Evolutionary conservation across 2,797 vertebrate genomes (phyloP).

Genomic region (Platyrinchus mystaceus): DNA sequence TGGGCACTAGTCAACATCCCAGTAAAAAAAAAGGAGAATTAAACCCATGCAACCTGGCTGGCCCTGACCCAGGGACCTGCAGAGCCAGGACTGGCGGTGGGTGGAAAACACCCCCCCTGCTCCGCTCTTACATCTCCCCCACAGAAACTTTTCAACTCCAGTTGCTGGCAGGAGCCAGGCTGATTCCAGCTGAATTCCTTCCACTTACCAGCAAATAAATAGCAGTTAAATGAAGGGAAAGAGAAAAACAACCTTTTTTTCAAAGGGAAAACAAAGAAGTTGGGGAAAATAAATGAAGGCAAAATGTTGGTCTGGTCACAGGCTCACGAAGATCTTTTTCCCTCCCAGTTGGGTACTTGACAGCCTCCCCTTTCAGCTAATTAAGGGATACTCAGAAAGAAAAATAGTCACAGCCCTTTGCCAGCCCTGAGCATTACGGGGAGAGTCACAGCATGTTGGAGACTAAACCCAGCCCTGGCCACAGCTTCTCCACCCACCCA

Average conservation of each 20-base stretch:
- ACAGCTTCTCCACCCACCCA: background rate
- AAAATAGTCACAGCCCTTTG: slow-evolving; percentile 19
- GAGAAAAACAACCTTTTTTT: slow-evolving; percentile 36
- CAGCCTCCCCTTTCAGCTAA: slow-evolving; percentile 35
- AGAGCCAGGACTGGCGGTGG: background rate
- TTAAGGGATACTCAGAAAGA: slow-evolving; percentile 39
- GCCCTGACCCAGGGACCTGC: background rate
- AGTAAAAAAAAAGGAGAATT: background rate
- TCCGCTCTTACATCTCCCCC: slow-evolving; percentile 22
- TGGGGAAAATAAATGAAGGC: background rate
- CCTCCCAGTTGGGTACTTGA: background rate
- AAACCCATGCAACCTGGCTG: slow-evolving; percentile 21
- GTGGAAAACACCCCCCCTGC: slow-evolving; percentile 22
- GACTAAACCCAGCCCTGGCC: background rate
- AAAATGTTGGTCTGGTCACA: background rate
- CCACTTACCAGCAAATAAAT: slow-evolving; percentile 62
- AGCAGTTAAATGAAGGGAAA: slow-evolving; percentile 34
- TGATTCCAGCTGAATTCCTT: slow-evolving; percentile 65
- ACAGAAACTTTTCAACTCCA: slow-evolving; percentile 33
- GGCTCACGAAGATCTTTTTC: slow-evolving; percentile 4
- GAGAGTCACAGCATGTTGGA: background rate
- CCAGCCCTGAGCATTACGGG: background rate
- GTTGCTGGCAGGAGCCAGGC: slow-evolving; percentile 29
- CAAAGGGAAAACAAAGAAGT: slow-evolving; percentile 43
- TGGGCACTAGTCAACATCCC: background rate